Evolutionary conservation across 2,113 vertebrate genomes (phyloP).

Genomic region (Sterrhoptilus dennistouni): DNA sequence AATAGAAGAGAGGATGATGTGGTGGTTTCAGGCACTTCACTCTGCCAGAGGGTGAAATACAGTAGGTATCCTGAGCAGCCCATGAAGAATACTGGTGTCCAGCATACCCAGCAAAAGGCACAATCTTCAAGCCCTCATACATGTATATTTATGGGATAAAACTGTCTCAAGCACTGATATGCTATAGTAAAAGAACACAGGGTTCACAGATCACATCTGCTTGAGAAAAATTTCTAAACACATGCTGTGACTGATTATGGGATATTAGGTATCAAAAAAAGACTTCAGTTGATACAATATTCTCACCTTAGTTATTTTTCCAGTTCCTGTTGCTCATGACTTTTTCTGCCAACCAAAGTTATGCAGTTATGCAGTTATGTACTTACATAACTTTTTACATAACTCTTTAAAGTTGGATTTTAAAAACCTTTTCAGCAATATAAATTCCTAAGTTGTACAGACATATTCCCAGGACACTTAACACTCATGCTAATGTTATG

Average conservation of each 20-base stretch:
- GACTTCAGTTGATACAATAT: background rate
- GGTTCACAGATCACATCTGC: background rate
- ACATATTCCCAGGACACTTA: background rate
- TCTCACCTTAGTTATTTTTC: background rate
- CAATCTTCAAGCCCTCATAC: background rate
- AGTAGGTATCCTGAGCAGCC: background rate
- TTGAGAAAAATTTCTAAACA: background rate
- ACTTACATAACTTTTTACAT: constrained; percentile 3
- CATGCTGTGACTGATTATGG: background rate
- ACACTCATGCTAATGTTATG: constrained; percentile 2
- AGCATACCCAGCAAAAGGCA: background rate
- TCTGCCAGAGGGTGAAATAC: background rate
- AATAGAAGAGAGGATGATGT: background rate
- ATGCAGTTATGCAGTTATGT: background rate
- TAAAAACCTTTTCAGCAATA: constrained; percentile 1
- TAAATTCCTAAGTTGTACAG: constrained; percentile 9
- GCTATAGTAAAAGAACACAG: background rate
- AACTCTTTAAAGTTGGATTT: background rate
- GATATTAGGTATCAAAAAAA: background rate
- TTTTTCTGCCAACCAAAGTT: background rate
- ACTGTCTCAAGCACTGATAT: background rate
- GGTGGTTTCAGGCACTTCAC: background rate
- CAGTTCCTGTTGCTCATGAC: background rate
- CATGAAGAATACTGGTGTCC: background rate
- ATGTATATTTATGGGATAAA: background rate